Evolutionary conservation across 1,140 invertebrate species (phyloP).

Genomic region (Rhyzopertha dominica): DNA sequence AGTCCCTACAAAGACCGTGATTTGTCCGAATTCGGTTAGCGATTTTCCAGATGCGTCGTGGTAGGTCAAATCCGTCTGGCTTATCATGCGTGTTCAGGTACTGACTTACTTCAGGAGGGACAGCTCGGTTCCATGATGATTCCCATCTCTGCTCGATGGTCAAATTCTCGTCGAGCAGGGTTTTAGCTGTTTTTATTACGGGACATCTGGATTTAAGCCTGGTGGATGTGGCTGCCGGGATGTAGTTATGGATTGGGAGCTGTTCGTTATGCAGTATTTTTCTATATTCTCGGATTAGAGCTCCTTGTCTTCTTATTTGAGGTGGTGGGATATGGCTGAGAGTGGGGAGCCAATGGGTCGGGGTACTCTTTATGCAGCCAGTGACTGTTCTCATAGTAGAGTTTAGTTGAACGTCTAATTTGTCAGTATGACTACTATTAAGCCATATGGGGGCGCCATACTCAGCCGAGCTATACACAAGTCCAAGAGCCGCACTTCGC

Average conservation of each 20-base stretch:
- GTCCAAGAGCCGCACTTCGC: conserved; percentile 13
- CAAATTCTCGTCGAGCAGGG: too few species aligned
- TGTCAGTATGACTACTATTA: conserved; percentile 13
- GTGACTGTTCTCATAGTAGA: conserved; percentile 5
- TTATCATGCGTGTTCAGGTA: too few species aligned
- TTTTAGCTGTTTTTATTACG: too few species aligned
- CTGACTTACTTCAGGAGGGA: too few species aligned
- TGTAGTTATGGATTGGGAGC: conserved; percentile 4
- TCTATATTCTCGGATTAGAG: conserved; percentile 9
- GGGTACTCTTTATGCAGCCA: conserved; percentile 13
- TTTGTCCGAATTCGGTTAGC: too few species aligned
- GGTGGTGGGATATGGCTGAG: conserved; percentile 16
- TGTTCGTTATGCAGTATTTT: conserved; percentile 10
- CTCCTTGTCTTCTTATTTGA: conserved; percentile 4
- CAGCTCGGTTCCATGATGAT: too few species aligned
- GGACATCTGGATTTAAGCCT: too few species aligned
- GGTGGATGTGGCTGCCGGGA: too few species aligned
- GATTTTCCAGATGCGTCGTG: too few species aligned
- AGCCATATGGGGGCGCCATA: conserved; percentile 21
- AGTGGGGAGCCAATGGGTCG: conserved; percentile 11
- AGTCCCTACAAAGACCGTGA: too few species aligned
- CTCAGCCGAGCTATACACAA: conserved; percentile 18
- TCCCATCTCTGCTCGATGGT: too few species aligned
- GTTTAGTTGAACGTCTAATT: conserved; percentile 7
- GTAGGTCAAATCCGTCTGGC: too few species aligned